Evolutionary conservation across 35 echinoderm and acorn worm genomes (phyloP).

Genomic region (Holothuria glaberrima): DNA sequence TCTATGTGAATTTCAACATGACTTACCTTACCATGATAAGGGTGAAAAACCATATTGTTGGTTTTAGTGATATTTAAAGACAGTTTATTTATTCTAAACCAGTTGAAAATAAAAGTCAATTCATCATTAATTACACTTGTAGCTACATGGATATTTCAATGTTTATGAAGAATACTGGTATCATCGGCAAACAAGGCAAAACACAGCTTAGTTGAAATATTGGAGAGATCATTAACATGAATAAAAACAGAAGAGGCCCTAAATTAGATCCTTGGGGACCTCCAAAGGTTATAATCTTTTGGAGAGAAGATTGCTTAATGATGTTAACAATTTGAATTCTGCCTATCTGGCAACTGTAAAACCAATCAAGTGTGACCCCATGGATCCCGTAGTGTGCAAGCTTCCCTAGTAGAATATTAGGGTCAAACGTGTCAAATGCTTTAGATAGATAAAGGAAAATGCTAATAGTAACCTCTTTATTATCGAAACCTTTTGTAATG

Average conservation of each 20-base stretch:
- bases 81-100: neutral
- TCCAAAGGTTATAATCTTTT: neutral
- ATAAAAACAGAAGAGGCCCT: neutral
- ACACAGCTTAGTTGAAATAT: too few relatives aligned
- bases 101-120: neutral
- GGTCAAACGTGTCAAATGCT: neutral
- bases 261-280: neutral
- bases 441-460: slow-evolving; percentile 8
- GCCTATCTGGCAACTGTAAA: neutral
- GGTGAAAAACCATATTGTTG: too few relatives aligned
- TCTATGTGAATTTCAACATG: neutral
- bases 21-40: too few relatives aligned
- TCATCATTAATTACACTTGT: neutral
- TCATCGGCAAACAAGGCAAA: too few relatives aligned
- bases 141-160: too few relatives aligned
- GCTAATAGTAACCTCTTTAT: neutral
- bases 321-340: neutral
- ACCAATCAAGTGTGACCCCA: neutral
- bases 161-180: neutral
- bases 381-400: slow-evolving; percentile 9
- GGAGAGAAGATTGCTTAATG: neutral
- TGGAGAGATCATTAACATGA: too few relatives aligned
- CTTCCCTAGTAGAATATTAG: neutral
- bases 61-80: neutral
- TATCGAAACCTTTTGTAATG: neutral